These are phyloP conservation scores for Patiria miniata DNA, from an alignment of 35 echinoderm and acorn worm species.

Conservation along the genomic window DNA sequence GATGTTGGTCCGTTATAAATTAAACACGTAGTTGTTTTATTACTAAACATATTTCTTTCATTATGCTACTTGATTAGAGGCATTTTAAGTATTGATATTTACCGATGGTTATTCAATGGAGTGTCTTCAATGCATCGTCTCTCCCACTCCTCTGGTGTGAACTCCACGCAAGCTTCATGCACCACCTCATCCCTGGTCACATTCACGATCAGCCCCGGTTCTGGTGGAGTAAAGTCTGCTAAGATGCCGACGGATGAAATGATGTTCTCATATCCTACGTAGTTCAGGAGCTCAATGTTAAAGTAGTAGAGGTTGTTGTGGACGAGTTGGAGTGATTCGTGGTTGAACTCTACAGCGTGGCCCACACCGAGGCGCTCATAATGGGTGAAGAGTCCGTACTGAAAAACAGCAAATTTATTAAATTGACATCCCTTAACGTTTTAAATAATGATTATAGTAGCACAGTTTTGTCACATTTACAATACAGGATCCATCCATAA, in stretches of 20 bases:
- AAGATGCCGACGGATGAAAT: slow-evolving; percentile 37
- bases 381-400: slow-evolving; percentile 43
- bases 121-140: slow-evolving; percentile 50
- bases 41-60: too few relatives aligned
- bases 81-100: background rate
- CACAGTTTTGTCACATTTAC: background rate
- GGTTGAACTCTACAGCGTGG: slow-evolving; percentile 49
- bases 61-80: too few relatives aligned
- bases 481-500: too few relatives aligned
- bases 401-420: too few relatives aligned
- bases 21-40: too few relatives aligned
- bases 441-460: background rate
- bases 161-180: slow-evolving; percentile 33
- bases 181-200: background rate
- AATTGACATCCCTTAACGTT: background rate
- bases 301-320: slow-evolving; percentile 62
- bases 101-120: slow-evolving; percentile 54
- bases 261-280: slow-evolving; percentile 37
- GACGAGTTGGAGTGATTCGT: slow-evolving; percentile 4
- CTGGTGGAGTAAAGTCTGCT: slow-evolving; percentile 43
- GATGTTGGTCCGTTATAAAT: too few relatives aligned
- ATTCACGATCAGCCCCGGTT: slow-evolving; percentile 40
- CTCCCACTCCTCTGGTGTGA: slow-evolving; percentile 44
- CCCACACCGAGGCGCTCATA: slow-evolving; percentile 61
- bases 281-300: slow-evolving; percentile 45